A percentile compares a stretch with the other conserved stretches of the same genome.
Evolutionary conservation across 2,797 vertebrate species (phyloP).

Genomic region (Enteromius radiatus): DNA sequence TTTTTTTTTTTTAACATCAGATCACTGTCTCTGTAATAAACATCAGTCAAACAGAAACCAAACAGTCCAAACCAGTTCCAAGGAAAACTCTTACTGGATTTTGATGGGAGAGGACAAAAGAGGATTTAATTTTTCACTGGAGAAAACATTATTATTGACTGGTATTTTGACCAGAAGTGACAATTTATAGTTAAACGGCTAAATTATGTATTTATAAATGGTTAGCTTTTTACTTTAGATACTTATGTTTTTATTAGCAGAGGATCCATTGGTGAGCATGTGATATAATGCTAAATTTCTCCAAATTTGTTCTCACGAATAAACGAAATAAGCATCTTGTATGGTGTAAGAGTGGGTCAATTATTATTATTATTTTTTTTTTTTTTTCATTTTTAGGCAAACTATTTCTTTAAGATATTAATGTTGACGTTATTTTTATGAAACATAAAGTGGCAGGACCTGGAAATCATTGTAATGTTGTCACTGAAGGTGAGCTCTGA

Average conservation of each 20-base stretch:
- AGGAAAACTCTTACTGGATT: neutral
- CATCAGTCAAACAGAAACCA: too few species aligned
- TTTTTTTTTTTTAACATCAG: neutral
- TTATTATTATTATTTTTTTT: too few species aligned
- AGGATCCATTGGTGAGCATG: neutral
- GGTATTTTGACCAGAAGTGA: neutral
- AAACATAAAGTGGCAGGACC: neutral
- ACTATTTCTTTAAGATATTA: neutral
- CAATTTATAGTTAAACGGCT: neutral
- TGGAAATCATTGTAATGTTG: neutral
- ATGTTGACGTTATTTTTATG: neutral
- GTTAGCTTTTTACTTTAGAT: neutral
- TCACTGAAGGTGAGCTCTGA: constrained; percentile 1
- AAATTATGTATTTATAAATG: neutral
- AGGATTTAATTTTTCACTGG: neutral
- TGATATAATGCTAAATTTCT: neutral
- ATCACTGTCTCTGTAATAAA: neutral
- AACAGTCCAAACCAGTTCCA: neutral
- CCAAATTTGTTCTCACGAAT: neutral
- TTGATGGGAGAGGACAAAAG: neutral
- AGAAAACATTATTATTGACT: neutral
- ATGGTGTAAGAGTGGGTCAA: neutral
- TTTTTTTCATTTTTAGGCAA: neutral
- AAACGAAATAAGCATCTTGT: neutral
- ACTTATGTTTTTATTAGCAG: neutral